A percentile compares a stretch with the other conserved stretches of the same genome.
These are phyloP conservation scores for Nipponacmea schrenckii DNA, from an alignment of 2,888 invertebrate genomes.

Conservation along the genomic window DNA sequence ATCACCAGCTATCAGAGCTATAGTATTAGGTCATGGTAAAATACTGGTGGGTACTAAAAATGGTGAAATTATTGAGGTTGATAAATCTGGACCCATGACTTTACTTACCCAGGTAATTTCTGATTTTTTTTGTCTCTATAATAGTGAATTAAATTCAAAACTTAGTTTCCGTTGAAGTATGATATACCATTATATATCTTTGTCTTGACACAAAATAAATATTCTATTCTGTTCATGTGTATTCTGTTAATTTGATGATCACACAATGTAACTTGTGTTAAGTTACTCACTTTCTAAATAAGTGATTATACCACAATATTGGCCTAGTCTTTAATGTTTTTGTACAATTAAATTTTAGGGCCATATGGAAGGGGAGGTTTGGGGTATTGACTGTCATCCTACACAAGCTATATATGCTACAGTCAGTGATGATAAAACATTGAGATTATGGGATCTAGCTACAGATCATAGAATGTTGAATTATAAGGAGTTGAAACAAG, in stretches of 20 bases:
- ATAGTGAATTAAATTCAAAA: not conserved
- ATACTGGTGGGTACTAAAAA: slow-evolving; percentile 68
- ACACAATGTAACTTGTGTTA: no score
- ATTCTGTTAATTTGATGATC: no score
- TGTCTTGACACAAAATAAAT: no score
- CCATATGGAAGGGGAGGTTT: slow-evolving; percentile 68
- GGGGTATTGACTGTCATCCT: slow-evolving; percentile 68
- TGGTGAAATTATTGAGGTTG: slow-evolving; percentile 68
- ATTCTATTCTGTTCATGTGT: no score
- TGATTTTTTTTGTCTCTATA: not conserved
- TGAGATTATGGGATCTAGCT: slow-evolving; percentile 66
- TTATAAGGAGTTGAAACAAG: slow-evolving; percentile 61
- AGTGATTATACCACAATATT: no score
- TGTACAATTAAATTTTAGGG: slow-evolving; percentile 52
- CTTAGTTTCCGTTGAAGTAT: no score
- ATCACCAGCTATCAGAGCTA: slow-evolving; percentile 63
- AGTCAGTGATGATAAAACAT: slow-evolving; percentile 67
- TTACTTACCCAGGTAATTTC: slow-evolving; percentile 63
- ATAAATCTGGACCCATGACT: slow-evolving; percentile 64
- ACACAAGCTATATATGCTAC: slow-evolving; percentile 62
- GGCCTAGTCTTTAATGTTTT: no score
- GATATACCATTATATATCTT: no score
- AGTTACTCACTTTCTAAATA: no score
- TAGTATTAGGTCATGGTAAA: slow-evolving; percentile 66
- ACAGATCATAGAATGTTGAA: slow-evolving; percentile 58